Percentiles rank a stretch among this genome's conserved stretches.
These are phyloP conservation scores for Cyrtodaria siliqua DNA, from an alignment of 2,888 invertebrate species.

Conservation along the genomic window DNA sequence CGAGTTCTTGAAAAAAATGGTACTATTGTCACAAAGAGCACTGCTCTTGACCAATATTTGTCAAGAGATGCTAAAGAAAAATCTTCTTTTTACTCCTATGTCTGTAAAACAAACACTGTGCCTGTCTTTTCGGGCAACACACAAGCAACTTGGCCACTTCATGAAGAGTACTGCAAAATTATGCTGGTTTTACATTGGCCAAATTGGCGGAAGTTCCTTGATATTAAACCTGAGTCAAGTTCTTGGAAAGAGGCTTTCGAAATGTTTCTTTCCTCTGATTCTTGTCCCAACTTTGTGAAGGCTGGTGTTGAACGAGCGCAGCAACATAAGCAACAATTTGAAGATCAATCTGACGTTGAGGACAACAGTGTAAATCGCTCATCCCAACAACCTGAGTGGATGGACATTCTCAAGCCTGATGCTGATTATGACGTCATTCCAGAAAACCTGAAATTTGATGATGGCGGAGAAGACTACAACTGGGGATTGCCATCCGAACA, in stretches of 20 bases:
- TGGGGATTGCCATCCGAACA: background rate
- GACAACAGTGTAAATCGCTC: background rate
- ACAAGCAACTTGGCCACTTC: conserved; percentile 51
- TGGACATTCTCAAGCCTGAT: conserved; percentile 15
- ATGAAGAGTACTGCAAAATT: conserved; percentile 51
- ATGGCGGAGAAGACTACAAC: conserved; percentile 5
- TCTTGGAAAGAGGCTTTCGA: conserved; percentile 50
- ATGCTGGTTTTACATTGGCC: too few relatives aligned
- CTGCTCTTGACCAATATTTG: conserved; percentile 50
- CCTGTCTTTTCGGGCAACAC: too few relatives aligned
- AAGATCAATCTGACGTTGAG: background rate
- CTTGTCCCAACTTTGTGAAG: conserved; percentile 57
- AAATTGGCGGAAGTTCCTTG: too few relatives aligned
- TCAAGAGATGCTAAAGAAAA: conserved; percentile 30
- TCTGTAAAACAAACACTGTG: too few relatives aligned
- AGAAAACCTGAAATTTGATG: conserved; percentile 5
- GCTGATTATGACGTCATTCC: conserved; percentile 5
- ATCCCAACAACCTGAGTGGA: conserved; percentile 23
- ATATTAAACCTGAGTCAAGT: conserved; percentile 42
- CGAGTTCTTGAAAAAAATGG: conserved; percentile 47
- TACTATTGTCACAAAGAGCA: conserved; percentile 13
- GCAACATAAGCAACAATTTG: background rate
- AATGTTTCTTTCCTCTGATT: conserved; percentile 35
- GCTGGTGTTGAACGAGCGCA: conserved; percentile 40
- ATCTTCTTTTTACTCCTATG: conserved; percentile 51